Base-by-base conservation (phyloP, 2,113 vertebrate species). In the Austrofundulus limnaeus region DNA sequence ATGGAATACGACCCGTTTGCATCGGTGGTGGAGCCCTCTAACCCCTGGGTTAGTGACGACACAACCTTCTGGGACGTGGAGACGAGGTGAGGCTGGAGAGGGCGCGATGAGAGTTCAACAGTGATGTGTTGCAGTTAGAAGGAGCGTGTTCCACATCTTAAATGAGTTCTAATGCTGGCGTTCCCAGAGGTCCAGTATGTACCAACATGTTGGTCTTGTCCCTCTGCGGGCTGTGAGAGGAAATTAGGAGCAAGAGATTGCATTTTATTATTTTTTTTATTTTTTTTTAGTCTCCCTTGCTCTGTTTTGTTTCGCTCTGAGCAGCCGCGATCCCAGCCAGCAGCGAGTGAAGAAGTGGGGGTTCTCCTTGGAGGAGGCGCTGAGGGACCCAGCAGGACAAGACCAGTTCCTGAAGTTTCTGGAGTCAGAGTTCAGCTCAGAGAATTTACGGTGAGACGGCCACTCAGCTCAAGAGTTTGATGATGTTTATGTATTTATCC, bases 371-470 rank as follows among this genome's bases (percentile, higher is more conserved):
- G 95, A 97, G 50, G 96, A 97, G 81, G 91, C 95, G 2, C 85
- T 98, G 59, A 97, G 96, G 81, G 96, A 98, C 77, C 94, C 95
- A 5, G 93, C 91, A 24, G 96, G 96, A 23, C 90, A 91, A 60
- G 96, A 97, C 64, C 95, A 95, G 82, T 98, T 98, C 73, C 90
- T 98, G 71, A 95, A 95, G 77, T 98, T 98, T 79, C 84, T 98
- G 75, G 96, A 98, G 87, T 97, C 96, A 0, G 96, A 98, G 86
- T 98, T 98, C 93, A 98, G 96, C 89, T 98, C 96, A 11, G 96
- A 98, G 91, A 98, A 98, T 80, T 92, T 98, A 78, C 94, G 94
- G 96, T 98, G 86, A 94, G 78, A 43, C 9, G 8, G 1, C 15
- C 3, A 11, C 20, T 17, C 38, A 0, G 20, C 14, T 17, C 47